These are phyloP conservation scores for Scolopax rusticola DNA, from an alignment of 2,797 vertebrate genomes.

Conservation along the genomic window DNA sequence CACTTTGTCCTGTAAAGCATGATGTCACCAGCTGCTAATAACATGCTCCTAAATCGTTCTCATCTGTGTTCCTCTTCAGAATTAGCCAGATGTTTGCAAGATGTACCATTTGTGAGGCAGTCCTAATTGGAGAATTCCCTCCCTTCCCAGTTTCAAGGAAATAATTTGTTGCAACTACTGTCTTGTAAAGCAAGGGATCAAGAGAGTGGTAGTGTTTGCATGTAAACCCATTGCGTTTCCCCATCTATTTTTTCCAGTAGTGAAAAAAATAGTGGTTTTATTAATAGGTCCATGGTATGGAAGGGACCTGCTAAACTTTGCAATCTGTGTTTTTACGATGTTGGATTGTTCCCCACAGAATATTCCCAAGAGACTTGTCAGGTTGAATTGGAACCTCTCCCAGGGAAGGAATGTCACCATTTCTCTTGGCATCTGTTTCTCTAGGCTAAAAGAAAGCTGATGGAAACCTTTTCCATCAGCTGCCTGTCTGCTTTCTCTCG, in stretches of 20 bases:
- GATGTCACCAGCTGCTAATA: conserved; percentile 36
- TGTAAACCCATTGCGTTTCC: background rate
- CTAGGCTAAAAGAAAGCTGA: background rate
- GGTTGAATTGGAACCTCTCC: background rate
- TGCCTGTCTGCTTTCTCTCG: background rate
- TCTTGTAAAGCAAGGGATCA: background rate
- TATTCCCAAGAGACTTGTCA: background rate
- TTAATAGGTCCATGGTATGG: background rate
- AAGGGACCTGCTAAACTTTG: background rate
- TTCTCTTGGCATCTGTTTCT: conserved; percentile 17
- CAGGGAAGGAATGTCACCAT: background rate
- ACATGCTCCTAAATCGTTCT: background rate
- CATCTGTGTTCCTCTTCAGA: background rate
- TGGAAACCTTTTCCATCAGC: conserved; percentile 34
- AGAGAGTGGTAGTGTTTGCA: background rate
- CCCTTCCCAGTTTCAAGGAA: background rate
- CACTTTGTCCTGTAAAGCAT: conserved; percentile 10
- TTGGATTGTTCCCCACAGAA: background rate
- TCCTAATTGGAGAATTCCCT: background rate
- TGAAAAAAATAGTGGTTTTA: background rate
- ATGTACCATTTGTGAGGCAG: background rate
- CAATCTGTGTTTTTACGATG: accelerated
- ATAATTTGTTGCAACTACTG: background rate
- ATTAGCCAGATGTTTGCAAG: conserved; percentile 7
- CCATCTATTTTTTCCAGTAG: background rate